Conservation (phyloP, 2,888 invertebrate genomes). For the Boloria euphrosyne region DNA sequence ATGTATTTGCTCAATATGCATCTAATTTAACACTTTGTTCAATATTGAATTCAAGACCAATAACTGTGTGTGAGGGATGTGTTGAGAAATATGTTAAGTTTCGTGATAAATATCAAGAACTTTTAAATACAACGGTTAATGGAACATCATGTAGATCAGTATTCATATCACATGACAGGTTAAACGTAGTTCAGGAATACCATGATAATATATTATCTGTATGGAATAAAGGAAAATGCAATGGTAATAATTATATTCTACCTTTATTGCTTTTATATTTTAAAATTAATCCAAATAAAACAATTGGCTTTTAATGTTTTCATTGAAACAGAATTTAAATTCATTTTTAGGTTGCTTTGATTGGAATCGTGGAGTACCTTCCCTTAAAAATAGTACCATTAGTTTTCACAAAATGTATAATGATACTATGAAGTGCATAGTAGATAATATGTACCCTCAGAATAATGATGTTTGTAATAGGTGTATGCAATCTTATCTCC, state of each 20-base stretch:
- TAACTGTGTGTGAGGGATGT: constrained; percentile 84
- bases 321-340: not conserved
- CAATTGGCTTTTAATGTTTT: not conserved
- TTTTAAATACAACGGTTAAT: constrained; percentile 68
- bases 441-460: constrained; percentile 50
- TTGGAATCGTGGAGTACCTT: constrained; percentile 65
- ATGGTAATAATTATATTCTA: constrained; percentile 68
- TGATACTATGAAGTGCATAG: constrained; percentile 71
- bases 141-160: constrained; percentile 82
- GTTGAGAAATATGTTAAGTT: constrained; percentile 79
- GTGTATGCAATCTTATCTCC: constrained; percentile 80
- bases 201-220: constrained; percentile 79
- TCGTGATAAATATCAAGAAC: constrained; percentile 73
- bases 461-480: constrained; percentile 72
- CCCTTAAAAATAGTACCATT: constrained; percentile 74
- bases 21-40: constrained; percentile 84
- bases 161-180: constrained; percentile 83
- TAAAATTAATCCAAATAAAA: not conserved
- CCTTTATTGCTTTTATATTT: constrained; percentile 6
- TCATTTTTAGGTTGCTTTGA: constrained; percentile 81
- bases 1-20: constrained; percentile 78
- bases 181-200: constrained; percentile 83
- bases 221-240: constrained; percentile 85
- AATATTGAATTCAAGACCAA: constrained; percentile 82
- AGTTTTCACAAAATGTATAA: constrained; percentile 73